A percentile compares a stretch with the other conserved stretches of the same genome.
Evolutionary conservation across 1,140 invertebrate species (phyloP).

Genomic region (Ctenoplectra terminalis): DNA sequence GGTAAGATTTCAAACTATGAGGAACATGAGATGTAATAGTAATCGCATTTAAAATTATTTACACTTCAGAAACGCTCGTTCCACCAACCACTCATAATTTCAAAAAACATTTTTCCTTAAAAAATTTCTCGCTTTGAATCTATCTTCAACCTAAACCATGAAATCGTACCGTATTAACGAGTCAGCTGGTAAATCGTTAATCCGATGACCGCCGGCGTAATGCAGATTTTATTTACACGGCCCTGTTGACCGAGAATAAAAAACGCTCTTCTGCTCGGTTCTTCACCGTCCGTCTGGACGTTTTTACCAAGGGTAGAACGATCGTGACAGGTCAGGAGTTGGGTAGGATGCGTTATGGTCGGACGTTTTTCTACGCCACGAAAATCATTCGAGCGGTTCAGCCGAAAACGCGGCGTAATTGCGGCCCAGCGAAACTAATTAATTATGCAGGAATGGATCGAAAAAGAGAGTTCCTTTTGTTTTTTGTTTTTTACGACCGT

Average conservation of each 20-base stretch:
- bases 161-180: constrained; percentile 20
- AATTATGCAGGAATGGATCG: constrained; percentile 63
- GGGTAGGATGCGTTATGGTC: constrained; percentile 1
- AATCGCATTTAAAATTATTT: not conserved
- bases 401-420: constrained; percentile 61
- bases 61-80: no score
- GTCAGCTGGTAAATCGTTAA: constrained; percentile 6
- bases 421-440: constrained; percentile 61
- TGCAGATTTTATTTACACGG: constrained; percentile 60
- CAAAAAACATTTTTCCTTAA: no score
- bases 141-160: no score
- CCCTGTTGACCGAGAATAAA: constrained; percentile 41
- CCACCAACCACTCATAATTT: no score
- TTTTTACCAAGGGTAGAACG: not conserved
- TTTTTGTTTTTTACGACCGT: not conserved
- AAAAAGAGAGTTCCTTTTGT: constrained; percentile 35
- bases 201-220: constrained; percentile 35
- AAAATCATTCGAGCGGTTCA: constrained; percentile 53
- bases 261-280: constrained; percentile 29
- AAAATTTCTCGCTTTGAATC: no score
- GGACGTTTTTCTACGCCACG: constrained; percentile 5
- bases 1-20: no score
- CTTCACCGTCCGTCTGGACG: not conserved
- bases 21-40: no score
- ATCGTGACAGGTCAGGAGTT: not conserved